Evolutionary conservation across 1,140 invertebrate species (phyloP).

Genomic region (Sinella curviseta): DNA sequence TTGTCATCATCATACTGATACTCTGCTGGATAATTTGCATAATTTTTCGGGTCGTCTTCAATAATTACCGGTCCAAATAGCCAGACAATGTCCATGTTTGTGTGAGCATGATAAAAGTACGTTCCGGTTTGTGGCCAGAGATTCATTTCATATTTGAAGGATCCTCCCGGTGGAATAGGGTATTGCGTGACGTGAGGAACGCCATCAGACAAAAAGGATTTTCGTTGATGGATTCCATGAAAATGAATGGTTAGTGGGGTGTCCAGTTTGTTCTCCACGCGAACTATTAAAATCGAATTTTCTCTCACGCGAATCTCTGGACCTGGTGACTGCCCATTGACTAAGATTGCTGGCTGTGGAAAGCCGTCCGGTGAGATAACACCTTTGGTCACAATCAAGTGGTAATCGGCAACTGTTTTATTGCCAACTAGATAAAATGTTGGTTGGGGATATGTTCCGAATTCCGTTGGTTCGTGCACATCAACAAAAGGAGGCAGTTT

Average conservation of each 20-base stretch:
- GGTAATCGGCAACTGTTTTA: background rate
- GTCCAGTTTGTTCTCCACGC: conserved; percentile 61
- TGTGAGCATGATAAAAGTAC: conserved; percentile 32
- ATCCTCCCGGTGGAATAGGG: conserved; percentile 24
- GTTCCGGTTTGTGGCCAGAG: conserved; percentile 29
- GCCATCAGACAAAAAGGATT: conserved; percentile 54
- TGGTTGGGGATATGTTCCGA: conserved; percentile 1
- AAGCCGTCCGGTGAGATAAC: background rate
- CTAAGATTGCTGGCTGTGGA: background rate
- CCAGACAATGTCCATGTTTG: conserved; percentile 26
- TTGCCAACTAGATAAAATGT: background rate
- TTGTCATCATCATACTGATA: conserved; percentile 37
- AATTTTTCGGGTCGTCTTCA: conserved; percentile 26
- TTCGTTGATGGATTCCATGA: conserved; percentile 59
- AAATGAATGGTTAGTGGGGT: conserved; percentile 60
- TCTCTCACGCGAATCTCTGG: conserved; percentile 44
- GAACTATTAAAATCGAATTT: conserved; percentile 56
- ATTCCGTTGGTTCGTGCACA: background rate
- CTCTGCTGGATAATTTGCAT: background rate
- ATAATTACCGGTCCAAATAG: conserved; percentile 32
- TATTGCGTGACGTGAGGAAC: conserved; percentile 40
- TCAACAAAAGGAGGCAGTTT: background rate
- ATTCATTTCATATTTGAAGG: conserved; percentile 1
- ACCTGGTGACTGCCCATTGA: conserved; percentile 15
- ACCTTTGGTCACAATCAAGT: background rate